phyloP scores from a whole-genome alignment of 2,113 vertebrate species.

The Pogona vitticeps region DNA sequence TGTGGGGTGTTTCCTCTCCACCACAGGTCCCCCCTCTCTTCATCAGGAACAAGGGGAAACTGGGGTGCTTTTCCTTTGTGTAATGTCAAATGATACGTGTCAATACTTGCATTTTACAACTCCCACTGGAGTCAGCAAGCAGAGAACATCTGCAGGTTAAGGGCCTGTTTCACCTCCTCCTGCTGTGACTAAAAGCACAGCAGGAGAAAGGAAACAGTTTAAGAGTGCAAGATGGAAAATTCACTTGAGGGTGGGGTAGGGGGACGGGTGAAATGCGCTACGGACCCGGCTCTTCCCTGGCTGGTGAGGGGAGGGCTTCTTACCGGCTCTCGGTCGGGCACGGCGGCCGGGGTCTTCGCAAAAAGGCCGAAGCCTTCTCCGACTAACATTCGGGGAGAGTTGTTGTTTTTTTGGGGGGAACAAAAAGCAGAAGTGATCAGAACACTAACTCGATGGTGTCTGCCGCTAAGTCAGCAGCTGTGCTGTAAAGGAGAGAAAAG shows the following conservation, averaged over 20 bases:
- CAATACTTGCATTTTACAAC: constrained; percentile 37
- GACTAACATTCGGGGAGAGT: constrained; percentile 44
- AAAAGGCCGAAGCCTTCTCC: constrained; percentile 38
- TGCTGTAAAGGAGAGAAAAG: constrained; percentile 33
- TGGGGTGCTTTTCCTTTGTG: constrained; percentile 24
- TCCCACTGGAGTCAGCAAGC: constrained; percentile 30
- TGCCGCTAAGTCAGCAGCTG: constrained; percentile 29
- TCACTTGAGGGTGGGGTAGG: constrained; percentile 5
- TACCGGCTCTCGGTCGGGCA: constrained; percentile 45
- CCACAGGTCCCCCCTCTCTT: constrained; percentile 21
- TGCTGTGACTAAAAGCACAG: constrained; percentile 38
- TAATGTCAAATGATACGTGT: not conserved
- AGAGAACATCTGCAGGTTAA: not conserved
- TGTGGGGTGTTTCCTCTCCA: constrained; percentile 44
- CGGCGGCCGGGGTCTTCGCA: constrained; percentile 44
- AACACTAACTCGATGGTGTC: constrained; percentile 41
- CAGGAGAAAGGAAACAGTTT: constrained; percentile 40
- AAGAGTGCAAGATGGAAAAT: constrained; percentile 11
- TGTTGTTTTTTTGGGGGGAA: constrained; percentile 43
- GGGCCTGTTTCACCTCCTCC: constrained; percentile 31
- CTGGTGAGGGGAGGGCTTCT: constrained; percentile 42
- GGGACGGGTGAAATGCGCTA: constrained; percentile 23
- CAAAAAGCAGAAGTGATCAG: constrained; percentile 45
- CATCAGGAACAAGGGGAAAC: constrained; percentile 14
- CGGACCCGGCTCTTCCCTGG: constrained; percentile 33